Conservation (phyloP, 2,797 vertebrate species). For the Cossypha niveicapilla region DNA sequence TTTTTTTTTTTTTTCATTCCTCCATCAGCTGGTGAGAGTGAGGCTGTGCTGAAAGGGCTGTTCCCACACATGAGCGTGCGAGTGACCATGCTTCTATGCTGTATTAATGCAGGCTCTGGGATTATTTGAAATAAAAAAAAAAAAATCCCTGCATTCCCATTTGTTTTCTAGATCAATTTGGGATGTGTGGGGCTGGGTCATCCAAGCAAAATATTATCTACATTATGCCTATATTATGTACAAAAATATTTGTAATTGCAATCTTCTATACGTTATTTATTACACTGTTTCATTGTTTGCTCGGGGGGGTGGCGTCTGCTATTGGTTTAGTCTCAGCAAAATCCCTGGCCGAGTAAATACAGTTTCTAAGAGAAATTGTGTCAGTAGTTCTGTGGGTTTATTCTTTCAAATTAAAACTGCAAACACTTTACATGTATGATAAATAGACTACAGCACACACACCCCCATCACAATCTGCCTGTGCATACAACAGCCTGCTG, state of each 20-base stretch:
- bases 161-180: not conserved
- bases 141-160: not conserved
- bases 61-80: too few species aligned
- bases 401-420: not conserved
- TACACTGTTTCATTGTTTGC: not conserved
- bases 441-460: not conserved
- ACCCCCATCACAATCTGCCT: not conserved
- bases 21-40: not conserved
- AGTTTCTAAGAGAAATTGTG: not conserved
- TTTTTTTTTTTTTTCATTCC: not conserved
- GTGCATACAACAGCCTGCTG: not conserved
- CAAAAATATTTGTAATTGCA: not conserved
- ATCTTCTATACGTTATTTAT: not conserved
- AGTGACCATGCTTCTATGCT: not conserved
- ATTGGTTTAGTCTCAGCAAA: not conserved
- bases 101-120: not conserved
- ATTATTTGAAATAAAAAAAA: not conserved
- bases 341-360: not conserved
- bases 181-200: not conserved
- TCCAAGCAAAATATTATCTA: not conserved
- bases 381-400: not conserved
- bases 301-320: accelerated
- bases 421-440: not conserved
- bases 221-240: not conserved
- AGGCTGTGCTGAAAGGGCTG: not conserved